A percentile compares a stretch with the other conserved stretches of the same genome.
Conservation (phyloP, 2,113 vertebrate genomes). For the Tetrao urogallus region DNA sequence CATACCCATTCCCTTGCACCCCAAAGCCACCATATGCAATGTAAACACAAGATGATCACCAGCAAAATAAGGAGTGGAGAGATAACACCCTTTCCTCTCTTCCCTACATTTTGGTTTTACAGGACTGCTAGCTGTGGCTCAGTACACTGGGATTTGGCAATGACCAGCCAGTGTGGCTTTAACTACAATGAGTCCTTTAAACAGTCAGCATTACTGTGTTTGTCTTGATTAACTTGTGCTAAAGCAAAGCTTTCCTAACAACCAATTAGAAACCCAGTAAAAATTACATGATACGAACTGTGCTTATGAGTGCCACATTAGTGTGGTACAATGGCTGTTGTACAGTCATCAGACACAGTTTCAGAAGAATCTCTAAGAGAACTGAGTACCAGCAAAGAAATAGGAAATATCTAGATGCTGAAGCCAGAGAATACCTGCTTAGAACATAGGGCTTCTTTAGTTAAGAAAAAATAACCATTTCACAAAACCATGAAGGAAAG, state of each 20-base stretch:
- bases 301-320: background rate
- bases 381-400: background rate
- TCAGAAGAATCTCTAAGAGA: background rate
- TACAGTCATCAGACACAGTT: background rate
- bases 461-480: background rate
- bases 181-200: background rate
- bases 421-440: background rate
- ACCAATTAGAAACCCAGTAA: background rate
- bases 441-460: background rate
- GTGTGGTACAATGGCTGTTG: background rate
- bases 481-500: background rate
- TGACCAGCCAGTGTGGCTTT: background rate
- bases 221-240: background rate
- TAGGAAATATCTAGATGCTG: background rate
- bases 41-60: background rate
- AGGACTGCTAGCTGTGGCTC: background rate
- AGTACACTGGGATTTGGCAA: background rate
- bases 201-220: background rate
- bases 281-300: background rate
- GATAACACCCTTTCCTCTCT: background rate
- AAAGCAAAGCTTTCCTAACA: background rate
- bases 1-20: background rate
- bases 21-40: no score
- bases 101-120: background rate
- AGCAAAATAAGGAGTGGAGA: background rate